Percentiles rank a stretch among this genome's conserved stretches.
phyloP scores from a whole-genome alignment of 2,797 vertebrate species.

The Thalassophryne amazonica region DNA sequence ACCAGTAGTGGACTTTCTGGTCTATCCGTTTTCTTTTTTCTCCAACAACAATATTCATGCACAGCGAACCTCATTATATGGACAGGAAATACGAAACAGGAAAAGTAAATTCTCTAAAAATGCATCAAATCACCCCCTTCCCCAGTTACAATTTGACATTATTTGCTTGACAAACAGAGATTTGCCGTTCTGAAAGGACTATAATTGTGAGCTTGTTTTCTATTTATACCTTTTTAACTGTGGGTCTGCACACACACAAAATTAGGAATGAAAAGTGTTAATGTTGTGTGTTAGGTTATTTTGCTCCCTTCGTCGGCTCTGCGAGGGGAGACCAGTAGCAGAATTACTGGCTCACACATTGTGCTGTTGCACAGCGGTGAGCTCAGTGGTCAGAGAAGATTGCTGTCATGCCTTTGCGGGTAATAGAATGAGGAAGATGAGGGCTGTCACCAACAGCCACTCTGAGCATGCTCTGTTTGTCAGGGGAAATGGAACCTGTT shows the following conservation, averaged over 20 bases:
- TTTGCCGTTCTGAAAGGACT: slow-evolving; percentile 16
- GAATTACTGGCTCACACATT: slow-evolving; percentile 46
- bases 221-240: slow-evolving; percentile 1
- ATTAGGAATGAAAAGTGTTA: slow-evolving; percentile 4
- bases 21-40: slow-evolving; percentile 1
- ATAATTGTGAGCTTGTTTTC: neutral
- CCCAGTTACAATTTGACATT: neutral
- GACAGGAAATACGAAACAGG: neutral
- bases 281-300: slow-evolving; percentile 4
- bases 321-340: slow-evolving; percentile 23
- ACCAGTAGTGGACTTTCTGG: slow-evolving; percentile 11
- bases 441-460: slow-evolving; percentile 63
- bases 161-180: neutral
- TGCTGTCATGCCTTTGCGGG: slow-evolving; percentile 58
- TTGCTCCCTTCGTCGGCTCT: slow-evolving; percentile 34
- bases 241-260: neutral
- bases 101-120: neutral
- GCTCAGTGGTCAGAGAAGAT: slow-evolving; percentile 55
- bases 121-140: slow-evolving; percentile 14
- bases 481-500: slow-evolving; percentile 71
- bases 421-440: slow-evolving; percentile 54
- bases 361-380: slow-evolving; percentile 57
- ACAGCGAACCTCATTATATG: neutral
- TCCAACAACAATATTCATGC: neutral
- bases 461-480: slow-evolving; percentile 71